These are phyloP conservation scores for Ceratotherium simum DNA, from an alignment of 2,113 vertebrate species.

Conservation along the genomic window DNA sequence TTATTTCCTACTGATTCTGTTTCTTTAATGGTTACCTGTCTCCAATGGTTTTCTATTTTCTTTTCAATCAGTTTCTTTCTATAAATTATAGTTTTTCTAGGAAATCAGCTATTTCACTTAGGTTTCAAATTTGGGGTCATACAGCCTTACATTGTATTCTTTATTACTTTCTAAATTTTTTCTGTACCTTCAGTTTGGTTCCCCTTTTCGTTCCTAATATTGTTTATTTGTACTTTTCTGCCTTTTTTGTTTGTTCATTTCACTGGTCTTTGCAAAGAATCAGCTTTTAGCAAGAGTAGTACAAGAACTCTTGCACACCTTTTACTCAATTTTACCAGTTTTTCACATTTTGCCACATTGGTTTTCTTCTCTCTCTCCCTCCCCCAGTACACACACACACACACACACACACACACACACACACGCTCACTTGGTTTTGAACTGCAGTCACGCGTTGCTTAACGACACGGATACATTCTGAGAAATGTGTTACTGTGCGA, in stretches of 20 bases:
- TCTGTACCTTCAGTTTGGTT: background rate
- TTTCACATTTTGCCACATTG: background rate
- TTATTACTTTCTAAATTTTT: background rate
- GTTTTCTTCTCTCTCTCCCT: background rate
- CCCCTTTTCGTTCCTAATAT: background rate
- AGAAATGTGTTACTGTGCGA: no score
- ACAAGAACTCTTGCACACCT: background rate
- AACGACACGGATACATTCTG: no score
- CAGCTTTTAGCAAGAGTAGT: background rate
- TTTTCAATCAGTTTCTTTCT: background rate
- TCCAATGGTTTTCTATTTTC: background rate
- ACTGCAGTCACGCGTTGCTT: no score
- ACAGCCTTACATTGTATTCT: background rate
- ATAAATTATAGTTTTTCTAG: background rate
- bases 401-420: no score
- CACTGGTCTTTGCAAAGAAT: background rate
- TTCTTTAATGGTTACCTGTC: background rate
- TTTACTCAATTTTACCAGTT: background rate
- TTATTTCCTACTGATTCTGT: background rate
- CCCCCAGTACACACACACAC: background rate
- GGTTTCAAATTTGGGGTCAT: background rate
- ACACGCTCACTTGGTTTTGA: background rate
- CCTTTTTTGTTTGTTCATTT: background rate
- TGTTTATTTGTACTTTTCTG: background rate
- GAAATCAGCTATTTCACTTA: slow-evolving; percentile 5